These are phyloP conservation scores for Pica pica DNA, from an alignment of 2,113 vertebrate genomes.

Conservation along the genomic window DNA sequence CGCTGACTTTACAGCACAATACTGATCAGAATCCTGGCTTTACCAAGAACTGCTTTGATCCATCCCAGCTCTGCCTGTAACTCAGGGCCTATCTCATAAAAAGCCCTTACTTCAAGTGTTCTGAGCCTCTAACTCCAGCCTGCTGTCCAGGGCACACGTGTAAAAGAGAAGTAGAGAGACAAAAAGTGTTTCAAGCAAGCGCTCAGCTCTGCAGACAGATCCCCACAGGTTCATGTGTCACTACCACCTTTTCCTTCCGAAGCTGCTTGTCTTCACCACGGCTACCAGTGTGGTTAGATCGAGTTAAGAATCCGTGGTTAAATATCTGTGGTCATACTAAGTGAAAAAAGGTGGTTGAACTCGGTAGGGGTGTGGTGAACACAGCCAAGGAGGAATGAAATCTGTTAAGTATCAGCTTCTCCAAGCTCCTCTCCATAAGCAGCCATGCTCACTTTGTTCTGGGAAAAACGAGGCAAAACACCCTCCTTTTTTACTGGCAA, in stretches of 20 bases:
- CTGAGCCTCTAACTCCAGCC: background rate
- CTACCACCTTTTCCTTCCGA: background rate
- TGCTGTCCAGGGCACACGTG: fast-evolving
- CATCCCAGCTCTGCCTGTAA: background rate
- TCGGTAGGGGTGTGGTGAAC: background rate
- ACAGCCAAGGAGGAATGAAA: background rate
- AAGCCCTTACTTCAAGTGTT: background rate
- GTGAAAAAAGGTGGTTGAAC: background rate
- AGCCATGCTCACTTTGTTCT: constrained; percentile 20
- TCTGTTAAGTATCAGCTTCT: background rate
- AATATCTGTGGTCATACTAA: background rate
- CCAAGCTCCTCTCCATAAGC: background rate
- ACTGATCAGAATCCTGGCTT: background rate
- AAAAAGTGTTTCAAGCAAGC: background rate
- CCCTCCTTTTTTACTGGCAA: constrained; percentile 36
- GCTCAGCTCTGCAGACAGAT: background rate
- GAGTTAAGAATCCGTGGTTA: background rate
- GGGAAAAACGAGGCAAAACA: constrained; percentile 14
- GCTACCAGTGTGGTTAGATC: background rate
- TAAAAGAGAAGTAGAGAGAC: background rate
- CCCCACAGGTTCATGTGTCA: background rate
- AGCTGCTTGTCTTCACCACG: background rate
- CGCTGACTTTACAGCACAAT: background rate
- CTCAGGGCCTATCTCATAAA: background rate
- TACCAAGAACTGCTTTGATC: background rate